These are phyloP conservation scores for Lapara coniferarum DNA, from an alignment of 2,888 invertebrate genomes.

Conservation along the genomic window DNA sequence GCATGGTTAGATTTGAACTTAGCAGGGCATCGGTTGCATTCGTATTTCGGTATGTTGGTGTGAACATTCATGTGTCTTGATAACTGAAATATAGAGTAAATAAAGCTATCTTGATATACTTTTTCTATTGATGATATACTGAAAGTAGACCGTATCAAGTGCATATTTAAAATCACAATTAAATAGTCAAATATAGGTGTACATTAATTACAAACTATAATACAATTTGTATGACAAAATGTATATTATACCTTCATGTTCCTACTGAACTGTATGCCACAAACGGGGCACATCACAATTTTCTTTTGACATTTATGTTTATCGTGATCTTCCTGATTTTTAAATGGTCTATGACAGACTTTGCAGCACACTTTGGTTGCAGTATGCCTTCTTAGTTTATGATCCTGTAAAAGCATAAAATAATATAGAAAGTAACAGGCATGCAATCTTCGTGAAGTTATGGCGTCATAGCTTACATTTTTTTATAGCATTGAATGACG, in stretches of 20 bases:
- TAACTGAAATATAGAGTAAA: constrained; percentile 48
- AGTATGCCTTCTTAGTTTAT: constrained; percentile 55
- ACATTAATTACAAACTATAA: no score
- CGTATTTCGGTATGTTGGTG: constrained; percentile 41
- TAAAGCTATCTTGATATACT: no score
- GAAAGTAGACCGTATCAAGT: no score
- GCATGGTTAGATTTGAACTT: constrained; percentile 45
- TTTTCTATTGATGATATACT: no score
- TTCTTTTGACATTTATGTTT: constrained; percentile 50
- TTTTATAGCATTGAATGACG: no score
- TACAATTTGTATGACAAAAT: background rate
- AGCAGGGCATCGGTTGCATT: constrained; percentile 62
- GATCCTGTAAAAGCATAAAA: constrained; percentile 49
- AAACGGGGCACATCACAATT: constrained; percentile 49
- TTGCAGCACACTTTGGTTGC: constrained; percentile 50
- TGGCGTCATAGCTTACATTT: background rate
- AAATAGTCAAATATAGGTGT: no score
- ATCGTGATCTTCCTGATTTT: constrained; percentile 42
- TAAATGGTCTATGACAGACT: constrained; percentile 48
- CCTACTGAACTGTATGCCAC: constrained; percentile 45
- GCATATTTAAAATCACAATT: no score
- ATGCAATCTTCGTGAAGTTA: background rate
- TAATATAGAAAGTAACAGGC: constrained; percentile 9
- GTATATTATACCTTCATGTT: constrained; percentile 21
- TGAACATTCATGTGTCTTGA: constrained; percentile 56